A percentile compares a stretch with the other conserved stretches of the same genome.
phyloP scores from a whole-genome alignment of 1,140 invertebrate species.

The Drosophila ercepeae region DNA sequence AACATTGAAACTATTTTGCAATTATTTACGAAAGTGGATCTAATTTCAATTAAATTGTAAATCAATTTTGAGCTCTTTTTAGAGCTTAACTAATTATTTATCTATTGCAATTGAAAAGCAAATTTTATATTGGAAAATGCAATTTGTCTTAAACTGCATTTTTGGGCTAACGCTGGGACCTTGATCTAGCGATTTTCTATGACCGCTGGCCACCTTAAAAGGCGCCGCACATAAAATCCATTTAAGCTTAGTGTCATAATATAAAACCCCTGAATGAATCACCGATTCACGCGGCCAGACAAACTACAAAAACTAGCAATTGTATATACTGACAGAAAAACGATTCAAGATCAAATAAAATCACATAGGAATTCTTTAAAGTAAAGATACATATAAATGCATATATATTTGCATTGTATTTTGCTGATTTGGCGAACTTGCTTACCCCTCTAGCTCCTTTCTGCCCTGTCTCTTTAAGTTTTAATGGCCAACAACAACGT shows the following conservation, averaged over 20 bases:
- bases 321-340: neutral
- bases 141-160: constrained; percentile 20
- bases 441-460: constrained; percentile 29
- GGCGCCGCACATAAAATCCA: constrained; percentile 40
- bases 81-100: neutral
- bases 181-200: constrained; percentile 13
- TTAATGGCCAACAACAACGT: constrained; percentile 61
- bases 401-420: constrained; percentile 32
- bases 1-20: neutral
- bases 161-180: neutral
- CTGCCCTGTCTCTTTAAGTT: constrained; percentile 14
- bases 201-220: constrained; percentile 26
- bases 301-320: constrained; percentile 14
- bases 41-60: neutral
- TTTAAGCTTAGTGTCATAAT: constrained; percentile 38
- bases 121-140: neutral
- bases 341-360: constrained; percentile 16
- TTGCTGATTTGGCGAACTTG: constrained; percentile 39
- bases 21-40: neutral
- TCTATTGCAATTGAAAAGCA: constrained; percentile 4
- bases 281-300: constrained; percentile 8
- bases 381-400: constrained; percentile 24
- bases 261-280: constrained; percentile 22
- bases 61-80: neutral
- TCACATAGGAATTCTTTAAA: constrained; percentile 16